Base-by-base conservation (phyloP, 2,797 vertebrate species). In the Amblyraja radiata region DNA sequence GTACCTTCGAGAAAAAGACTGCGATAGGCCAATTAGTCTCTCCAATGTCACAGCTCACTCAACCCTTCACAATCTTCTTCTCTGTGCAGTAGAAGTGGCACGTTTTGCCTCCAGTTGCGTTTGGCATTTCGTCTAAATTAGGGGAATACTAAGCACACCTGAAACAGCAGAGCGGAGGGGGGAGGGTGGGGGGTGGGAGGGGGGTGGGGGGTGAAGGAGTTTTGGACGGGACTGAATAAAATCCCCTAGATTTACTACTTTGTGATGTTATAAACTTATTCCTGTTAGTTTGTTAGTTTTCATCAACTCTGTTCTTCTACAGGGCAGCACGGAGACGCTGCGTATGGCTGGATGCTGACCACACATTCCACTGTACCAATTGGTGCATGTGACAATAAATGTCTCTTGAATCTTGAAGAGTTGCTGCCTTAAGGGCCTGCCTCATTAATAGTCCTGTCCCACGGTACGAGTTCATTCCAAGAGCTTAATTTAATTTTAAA, bases 271-370 rank as follows among this genome's bases (percentile, higher is more conserved):
- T 76, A 25, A 68, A 74, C 32, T 76, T 28, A 54, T 36, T 74
- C 21, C 25, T 36, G 46, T 32, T 32, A 71, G 3, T 28, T 92
- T 36, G 39, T 63, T 13, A 96, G 96, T 96, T 95, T 96, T 94
- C 94, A 95, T 95, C 46, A 46, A 46, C 3, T 46, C 46, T 46
- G 46, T 46, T 46, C 46, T 46, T 46, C 2, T 46, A 46, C 2
- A 46, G 46, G 46, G 2, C 46, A 46, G 46, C 46, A 46, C 46
- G 46, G 32, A 32, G 32, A 32, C 32, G 32, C 32, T 32, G 32
- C 32, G 32, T 32, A 32, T 32, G 32, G 32, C 32, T 32, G 32
- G 32, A 32, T 32, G 32, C 32, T 32, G 32, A 32, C 32, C 32
- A 32, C 32, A 32, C 32, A 32, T 32, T 32, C 32, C 32, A 32